Conservation (phyloP, 2,113 vertebrate species). For the Sterna hirundo region DNA sequence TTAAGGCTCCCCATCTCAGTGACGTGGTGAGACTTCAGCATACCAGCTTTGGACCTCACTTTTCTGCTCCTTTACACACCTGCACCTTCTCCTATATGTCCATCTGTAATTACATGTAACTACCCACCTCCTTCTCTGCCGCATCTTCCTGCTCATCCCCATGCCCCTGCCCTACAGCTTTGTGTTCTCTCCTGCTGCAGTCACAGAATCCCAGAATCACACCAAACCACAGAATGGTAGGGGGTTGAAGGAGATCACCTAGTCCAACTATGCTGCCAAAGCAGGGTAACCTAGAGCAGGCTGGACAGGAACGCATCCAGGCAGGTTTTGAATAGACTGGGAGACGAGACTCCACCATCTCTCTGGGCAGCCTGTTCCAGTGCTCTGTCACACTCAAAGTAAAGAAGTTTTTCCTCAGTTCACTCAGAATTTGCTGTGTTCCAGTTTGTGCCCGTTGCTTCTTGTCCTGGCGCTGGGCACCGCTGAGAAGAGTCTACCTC, state of each 20-base stretch:
- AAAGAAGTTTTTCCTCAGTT: neutral
- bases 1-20: neutral
- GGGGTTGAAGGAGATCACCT: neutral
- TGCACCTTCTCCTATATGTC: neutral
- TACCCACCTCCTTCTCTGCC: neutral
- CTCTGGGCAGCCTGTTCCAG: neutral
- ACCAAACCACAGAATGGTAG: neutral
- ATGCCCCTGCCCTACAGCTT: fast-evolving
- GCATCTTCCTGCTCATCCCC: neutral
- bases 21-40: neutral
- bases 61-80: neutral
- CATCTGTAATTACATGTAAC: too few species aligned
- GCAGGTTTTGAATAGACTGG: neutral
- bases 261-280: neutral
- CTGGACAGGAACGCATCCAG: neutral
- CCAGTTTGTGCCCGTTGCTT: neutral
- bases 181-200: neutral
- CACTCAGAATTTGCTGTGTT: neutral
- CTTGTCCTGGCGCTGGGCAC: neutral
- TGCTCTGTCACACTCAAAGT: neutral
- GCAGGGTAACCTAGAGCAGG: neutral
- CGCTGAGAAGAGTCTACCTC: neutral
- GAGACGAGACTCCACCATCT: neutral
- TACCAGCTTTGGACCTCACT: neutral
- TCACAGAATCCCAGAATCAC: neutral